Conservation (phyloP, 2,888 invertebrate genomes). For the Dryomyza anilis region DNA sequence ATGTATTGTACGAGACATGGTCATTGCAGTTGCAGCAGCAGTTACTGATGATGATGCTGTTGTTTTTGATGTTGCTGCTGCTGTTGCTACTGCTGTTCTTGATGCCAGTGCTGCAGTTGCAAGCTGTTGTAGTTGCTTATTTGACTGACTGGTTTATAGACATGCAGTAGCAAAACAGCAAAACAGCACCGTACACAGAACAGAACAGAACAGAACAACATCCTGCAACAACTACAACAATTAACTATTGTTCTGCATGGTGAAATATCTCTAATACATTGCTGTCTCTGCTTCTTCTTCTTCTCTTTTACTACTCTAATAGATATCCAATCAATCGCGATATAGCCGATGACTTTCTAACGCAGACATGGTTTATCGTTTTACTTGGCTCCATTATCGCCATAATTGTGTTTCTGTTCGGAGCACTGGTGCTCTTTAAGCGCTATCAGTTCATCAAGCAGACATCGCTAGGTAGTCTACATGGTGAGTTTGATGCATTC, state of each 20-base stretch:
- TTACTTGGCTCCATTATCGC: constrained; percentile 83
- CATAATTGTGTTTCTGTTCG: constrained; percentile 81
- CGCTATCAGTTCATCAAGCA: constrained; percentile 75
- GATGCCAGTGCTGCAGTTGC: neutral
- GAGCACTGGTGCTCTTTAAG: constrained; percentile 78
- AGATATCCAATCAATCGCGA: constrained; percentile 64
- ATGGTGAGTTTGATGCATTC: constrained; percentile 62
- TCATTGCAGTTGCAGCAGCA: neutral
- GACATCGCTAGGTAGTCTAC: constrained; percentile 68
- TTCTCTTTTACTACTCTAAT: constrained; percentile 31
- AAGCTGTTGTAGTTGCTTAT: neutral
- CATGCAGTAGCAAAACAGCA: too few species aligned
- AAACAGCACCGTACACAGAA: too few species aligned
- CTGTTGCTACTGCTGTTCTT: neutral
- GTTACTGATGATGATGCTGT: neutral
- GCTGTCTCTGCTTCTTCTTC: neutral
- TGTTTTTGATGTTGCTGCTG: neutral
- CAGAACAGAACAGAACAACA: too few species aligned
- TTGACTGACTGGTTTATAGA: too few species aligned
- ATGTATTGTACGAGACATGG: constrained; percentile 11
- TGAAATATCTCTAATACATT: constrained; percentile 18
- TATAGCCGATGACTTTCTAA: constrained; percentile 75
- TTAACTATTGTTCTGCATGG: neutral
- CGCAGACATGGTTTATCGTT: constrained; percentile 90
- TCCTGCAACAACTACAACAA: neutral